phyloP scores from a whole-genome alignment of 2,113 vertebrate genomes.

The Eleginops maclovinus region DNA sequence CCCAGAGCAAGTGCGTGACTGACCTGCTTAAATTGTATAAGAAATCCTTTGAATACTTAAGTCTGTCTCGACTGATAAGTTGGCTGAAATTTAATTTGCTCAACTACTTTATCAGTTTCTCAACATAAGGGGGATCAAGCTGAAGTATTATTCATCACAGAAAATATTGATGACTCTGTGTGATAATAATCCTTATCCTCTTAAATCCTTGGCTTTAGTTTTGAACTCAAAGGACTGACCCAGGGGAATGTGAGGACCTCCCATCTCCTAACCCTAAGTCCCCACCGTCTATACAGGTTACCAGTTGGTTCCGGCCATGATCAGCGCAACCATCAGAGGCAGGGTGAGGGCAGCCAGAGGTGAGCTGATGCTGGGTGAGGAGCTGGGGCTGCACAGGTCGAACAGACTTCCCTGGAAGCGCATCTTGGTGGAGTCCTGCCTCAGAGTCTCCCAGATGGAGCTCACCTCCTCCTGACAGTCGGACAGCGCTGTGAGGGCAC shows the following conservation, averaged over 20 bases:
- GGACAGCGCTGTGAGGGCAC: conserved; percentile 76
- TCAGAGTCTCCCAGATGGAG: conserved; percentile 83
- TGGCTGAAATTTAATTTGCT: conserved; percentile 19
- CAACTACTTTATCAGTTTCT: conserved; percentile 6
- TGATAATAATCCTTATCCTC: conserved; percentile 47
- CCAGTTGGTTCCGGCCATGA: conserved; percentile 48
- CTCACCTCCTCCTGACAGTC: conserved; percentile 84
- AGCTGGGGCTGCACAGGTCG: conserved; percentile 81
- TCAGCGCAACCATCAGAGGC: conserved; percentile 60
- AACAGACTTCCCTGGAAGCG: conserved; percentile 86
- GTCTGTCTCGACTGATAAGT: conserved; percentile 4
- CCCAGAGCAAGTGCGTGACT: conserved; percentile 34
- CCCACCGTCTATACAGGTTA: conserved; percentile 42
- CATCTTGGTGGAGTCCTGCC: conserved; percentile 83
- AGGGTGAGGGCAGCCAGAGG: conserved; percentile 50
- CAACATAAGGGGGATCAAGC: conserved; percentile 37
- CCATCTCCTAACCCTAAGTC: conserved; percentile 8
- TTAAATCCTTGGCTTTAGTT: conserved; percentile 76
- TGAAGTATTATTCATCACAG: conserved; percentile 46
- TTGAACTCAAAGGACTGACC: conserved; percentile 36
- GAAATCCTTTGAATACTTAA: conserved; percentile 20
- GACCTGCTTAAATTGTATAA: neutral
- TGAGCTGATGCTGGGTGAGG: conserved; percentile 45
- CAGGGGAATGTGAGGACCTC: neutral
- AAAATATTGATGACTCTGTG: conserved; percentile 56